Evolutionary conservation across 1,140 invertebrate genomes (phyloP).

Genomic region (Trachymyrmex cornetzi): DNA sequence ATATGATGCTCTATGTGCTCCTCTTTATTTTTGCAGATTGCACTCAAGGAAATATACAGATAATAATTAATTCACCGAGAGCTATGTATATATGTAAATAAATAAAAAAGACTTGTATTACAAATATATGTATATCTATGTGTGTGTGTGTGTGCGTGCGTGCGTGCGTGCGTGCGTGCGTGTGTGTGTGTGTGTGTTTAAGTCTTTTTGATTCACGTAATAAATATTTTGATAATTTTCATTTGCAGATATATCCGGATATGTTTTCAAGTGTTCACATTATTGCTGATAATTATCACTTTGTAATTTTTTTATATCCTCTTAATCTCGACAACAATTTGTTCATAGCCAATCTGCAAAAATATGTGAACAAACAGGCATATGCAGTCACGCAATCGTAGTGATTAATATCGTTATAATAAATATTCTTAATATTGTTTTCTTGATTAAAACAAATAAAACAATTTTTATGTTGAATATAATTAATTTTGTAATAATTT

Average conservation of each 20-base stretch:
- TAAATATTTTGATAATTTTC: neutral
- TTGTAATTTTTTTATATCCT: slow-evolving; percentile 47
- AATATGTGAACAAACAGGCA: slow-evolving; percentile 58
- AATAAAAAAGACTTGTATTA: too few relatives aligned
- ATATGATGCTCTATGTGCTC: neutral
- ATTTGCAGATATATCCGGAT: slow-evolving; percentile 73
- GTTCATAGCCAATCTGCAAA: slow-evolving; percentile 68
- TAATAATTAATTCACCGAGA: neutral
- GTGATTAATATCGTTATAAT: neutral
- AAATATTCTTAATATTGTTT: slow-evolving; percentile 28
- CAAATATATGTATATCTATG: too few relatives aligned
- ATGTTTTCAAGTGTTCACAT: slow-evolving; percentile 54
- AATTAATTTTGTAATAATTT: neutral
- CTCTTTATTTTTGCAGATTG: slow-evolving; percentile 77
- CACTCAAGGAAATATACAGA: neutral
- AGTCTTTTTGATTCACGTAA: too few relatives aligned
- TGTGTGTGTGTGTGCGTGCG: too few relatives aligned
- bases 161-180: too few relatives aligned
- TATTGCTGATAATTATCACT: slow-evolving; percentile 49
- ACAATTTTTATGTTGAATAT: neutral
- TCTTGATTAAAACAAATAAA: neutral
- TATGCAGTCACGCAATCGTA: slow-evolving; percentile 8
- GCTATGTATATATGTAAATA: too few relatives aligned
- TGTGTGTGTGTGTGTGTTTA: too few relatives aligned
- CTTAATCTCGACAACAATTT: slow-evolving; percentile 15